These are phyloP conservation scores for Platypus cylindrus DNA, from an alignment of 2,888 invertebrate species.

Conservation along the genomic window DNA sequence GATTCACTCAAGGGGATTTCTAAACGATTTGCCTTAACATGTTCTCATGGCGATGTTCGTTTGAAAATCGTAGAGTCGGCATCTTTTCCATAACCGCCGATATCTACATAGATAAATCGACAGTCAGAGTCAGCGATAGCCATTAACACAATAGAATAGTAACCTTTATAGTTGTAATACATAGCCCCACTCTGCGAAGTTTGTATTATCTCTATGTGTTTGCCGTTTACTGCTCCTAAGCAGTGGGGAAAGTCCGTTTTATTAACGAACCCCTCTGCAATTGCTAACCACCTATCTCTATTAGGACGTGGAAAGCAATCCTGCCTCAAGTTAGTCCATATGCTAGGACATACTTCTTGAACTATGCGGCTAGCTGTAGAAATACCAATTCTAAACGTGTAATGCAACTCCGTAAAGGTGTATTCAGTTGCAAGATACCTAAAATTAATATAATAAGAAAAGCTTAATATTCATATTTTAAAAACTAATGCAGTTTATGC, in stretches of 20 bases:
- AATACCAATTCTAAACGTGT: constrained; percentile 11
- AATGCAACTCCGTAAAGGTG: constrained; percentile 9
- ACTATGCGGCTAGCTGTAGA: constrained; percentile 13
- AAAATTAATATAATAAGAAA: no score
- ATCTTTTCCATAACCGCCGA: constrained; percentile 8
- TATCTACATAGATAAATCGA: constrained; percentile 7
- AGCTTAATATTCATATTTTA: no score
- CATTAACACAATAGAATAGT: constrained; percentile 7
- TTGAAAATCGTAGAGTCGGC: constrained; percentile 4
- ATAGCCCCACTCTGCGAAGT: constrained; percentile 6
- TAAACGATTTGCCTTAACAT: no score
- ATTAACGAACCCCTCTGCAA: constrained; percentile 12
- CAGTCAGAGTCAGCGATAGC: constrained; percentile 7
- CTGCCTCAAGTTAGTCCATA: constrained; percentile 8
- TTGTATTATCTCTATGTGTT: constrained; percentile 8
- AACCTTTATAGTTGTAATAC: constrained; percentile 9
- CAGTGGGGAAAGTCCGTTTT: constrained; percentile 17
- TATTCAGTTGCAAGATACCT: constrained; percentile 11
- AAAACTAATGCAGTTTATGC: no score
- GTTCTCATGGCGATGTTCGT: no score
- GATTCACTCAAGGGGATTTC: no score
- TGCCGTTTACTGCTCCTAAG: constrained; percentile 15
- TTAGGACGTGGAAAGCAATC: constrained; percentile 10
- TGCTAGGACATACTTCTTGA: constrained; percentile 6
- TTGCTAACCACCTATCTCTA: constrained; percentile 10